A percentile compares a stretch with the other conserved stretches of the same genome.
Conservation (phyloP, 2,113 vertebrate species). For the Tupaia chinensis region DNA sequence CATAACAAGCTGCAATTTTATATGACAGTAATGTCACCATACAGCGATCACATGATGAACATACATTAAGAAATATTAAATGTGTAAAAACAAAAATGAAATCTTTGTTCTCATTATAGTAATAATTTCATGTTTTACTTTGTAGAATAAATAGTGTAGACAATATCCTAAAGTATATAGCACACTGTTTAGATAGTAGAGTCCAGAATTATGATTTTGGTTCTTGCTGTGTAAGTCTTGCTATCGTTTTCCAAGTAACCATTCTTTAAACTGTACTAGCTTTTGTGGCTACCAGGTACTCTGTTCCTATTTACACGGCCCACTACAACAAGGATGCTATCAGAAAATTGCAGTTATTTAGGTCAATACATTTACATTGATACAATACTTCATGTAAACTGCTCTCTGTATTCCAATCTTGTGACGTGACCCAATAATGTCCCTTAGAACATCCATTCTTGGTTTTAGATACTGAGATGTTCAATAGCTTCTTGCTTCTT, state of each 20-base stretch:
- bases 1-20: background rate
- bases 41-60: background rate
- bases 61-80: background rate
- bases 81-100: conserved; percentile 24
- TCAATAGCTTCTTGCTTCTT: background rate
- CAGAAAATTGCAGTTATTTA: background rate
- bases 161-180: background rate
- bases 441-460: background rate
- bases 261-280: background rate
- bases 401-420: background rate
- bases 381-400: background rate
- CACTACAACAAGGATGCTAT: background rate
- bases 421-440: background rate
- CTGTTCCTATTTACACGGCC: background rate
- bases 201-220: background rate
- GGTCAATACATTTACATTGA: background rate
- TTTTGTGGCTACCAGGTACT: background rate
- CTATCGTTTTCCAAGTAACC: background rate
- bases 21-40: background rate
- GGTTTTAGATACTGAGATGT: background rate
- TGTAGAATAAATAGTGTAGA: background rate
- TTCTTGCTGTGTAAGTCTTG: background rate
- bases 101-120: background rate
- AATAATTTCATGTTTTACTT: background rate
- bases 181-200: background rate